Conservation (phyloP, 2,888 invertebrate species). For the Horisme vitalbata region DNA sequence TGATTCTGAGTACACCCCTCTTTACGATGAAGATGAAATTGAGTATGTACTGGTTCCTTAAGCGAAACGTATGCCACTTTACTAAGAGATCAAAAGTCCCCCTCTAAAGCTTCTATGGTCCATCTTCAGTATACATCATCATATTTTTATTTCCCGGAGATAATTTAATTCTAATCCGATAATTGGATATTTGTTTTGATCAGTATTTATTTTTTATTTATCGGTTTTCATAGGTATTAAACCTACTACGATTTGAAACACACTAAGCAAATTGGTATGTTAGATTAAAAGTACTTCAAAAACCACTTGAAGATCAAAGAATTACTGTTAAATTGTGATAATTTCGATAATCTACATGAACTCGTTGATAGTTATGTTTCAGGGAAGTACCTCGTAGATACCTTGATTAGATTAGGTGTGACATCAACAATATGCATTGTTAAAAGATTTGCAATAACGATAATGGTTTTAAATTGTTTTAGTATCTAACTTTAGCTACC, state of each 20-base stretch:
- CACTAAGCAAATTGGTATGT: not conserved
- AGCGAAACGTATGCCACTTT: not conserved
- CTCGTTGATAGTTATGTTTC: slow-evolving; percentile 6
- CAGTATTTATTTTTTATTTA: too few species aligned
- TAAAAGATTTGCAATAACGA: slow-evolving; percentile 3
- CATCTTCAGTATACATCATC: too few species aligned
- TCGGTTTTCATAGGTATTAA: too few species aligned
- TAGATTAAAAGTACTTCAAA: not conserved
- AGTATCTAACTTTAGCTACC: not conserved
- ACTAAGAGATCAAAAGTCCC: too few species aligned
- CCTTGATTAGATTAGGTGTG: slow-evolving; percentile 19
- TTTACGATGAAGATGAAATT: slow-evolving; percentile 71
- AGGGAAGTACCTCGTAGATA: slow-evolving; percentile 12
- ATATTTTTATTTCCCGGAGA: too few species aligned
- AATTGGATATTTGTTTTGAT: too few species aligned
- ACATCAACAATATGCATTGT: slow-evolving; percentile 15
- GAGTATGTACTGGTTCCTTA: slow-evolving; percentile 50
- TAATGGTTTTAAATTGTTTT: not conserved
- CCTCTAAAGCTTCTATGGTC: too few species aligned
- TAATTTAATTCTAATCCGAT: too few species aligned
- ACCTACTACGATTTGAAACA: too few species aligned
- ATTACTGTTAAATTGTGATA: not conserved
- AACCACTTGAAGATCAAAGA: not conserved
- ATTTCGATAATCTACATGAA: slow-evolving; percentile 1
- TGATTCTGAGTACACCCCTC: slow-evolving; percentile 63